Percentiles rank a stretch among this genome's conserved stretches.
phyloP scores from a whole-genome alignment of 2,113 vertebrate genomes.

The Macroglossus sobrinus region DNA sequence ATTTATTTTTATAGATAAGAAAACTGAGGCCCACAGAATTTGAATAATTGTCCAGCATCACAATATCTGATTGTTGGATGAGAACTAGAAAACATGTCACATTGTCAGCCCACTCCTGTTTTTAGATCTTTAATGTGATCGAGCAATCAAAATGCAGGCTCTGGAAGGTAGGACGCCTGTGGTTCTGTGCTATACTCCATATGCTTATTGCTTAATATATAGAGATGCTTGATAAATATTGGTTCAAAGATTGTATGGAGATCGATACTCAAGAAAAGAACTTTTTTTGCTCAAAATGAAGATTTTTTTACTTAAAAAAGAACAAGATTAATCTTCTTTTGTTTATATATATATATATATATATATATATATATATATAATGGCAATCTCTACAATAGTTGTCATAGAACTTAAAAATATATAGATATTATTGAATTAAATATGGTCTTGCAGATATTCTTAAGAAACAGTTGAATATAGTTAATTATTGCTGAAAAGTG shows the following conservation, averaged over 20 bases:
- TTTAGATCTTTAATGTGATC: neutral
- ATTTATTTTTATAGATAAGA: neutral
- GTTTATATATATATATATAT: neutral
- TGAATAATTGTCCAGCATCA: neutral
- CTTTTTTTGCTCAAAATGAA: neutral
- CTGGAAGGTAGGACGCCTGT: rapidly evolving
- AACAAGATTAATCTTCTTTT: neutral
- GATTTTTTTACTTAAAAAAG: neutral
- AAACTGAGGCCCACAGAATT: neutral
- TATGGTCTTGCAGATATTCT: neutral
- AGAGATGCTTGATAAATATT: neutral
- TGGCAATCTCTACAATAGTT: neutral
- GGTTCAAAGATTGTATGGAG: neutral
- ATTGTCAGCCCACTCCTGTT: neutral
- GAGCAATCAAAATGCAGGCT: neutral
- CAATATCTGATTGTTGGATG: neutral
- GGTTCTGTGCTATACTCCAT: neutral
- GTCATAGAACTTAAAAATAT: neutral
- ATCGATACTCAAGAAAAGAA: neutral
- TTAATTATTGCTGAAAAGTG: neutral
- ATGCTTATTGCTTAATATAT: neutral
- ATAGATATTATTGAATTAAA: neutral
- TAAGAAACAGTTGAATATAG: neutral
- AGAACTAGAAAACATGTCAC: neutral
- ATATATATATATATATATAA: neutral